Evolutionary conservation across 2,113 vertebrate species (phyloP).

Genomic region (Oreochromis aureus): DNA sequence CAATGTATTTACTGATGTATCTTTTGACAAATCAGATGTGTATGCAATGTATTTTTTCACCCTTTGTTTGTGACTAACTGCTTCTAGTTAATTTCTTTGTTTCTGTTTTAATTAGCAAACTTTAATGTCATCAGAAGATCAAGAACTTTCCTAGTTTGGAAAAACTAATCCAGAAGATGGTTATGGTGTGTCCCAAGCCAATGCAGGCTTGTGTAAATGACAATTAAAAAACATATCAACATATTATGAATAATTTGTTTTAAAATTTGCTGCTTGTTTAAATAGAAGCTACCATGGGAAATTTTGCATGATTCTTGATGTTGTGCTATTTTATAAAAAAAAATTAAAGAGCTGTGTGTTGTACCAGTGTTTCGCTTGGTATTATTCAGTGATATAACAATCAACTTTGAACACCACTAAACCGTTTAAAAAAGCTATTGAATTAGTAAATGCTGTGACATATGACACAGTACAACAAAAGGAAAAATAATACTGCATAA

Average conservation of each 20-base stretch:
- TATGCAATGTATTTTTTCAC: background rate
- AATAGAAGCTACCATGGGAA: background rate
- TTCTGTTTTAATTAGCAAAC: background rate
- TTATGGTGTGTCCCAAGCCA: no score
- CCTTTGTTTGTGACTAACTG: background rate
- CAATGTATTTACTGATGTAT: background rate
- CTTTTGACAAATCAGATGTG: background rate
- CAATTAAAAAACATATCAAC: background rate
- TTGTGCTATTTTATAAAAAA: background rate
- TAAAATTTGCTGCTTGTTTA: background rate
- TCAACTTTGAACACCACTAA: background rate
- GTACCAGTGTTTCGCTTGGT: background rate
- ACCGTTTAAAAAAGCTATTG: slow-evolving; percentile 3
- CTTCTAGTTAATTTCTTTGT: background rate
- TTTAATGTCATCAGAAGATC: background rate
- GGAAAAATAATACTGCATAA: background rate
- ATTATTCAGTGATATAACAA: slow-evolving; percentile 20
- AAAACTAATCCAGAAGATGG: background rate
- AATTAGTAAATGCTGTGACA: background rate
- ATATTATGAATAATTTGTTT: background rate
- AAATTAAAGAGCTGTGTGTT: background rate
- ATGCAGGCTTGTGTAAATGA: background rate
- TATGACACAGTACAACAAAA: background rate
- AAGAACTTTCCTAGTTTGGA: background rate
- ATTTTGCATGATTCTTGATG: background rate